Conservation (phyloP, 1,140 invertebrate species). For the Meloidogyne exigua region DNA sequence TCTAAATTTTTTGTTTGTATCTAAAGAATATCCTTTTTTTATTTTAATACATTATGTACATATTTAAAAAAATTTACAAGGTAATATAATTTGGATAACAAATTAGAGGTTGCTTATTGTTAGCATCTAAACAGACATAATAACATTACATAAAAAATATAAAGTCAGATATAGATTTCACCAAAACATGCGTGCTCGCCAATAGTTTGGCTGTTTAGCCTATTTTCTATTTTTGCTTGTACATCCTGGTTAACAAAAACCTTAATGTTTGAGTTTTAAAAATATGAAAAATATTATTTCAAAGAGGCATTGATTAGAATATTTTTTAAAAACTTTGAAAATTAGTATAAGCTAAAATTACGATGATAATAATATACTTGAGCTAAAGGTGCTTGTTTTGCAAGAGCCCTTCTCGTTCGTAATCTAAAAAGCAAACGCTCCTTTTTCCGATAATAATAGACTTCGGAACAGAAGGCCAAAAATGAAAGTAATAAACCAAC, state of each 20-base stretch:
- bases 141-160: neutral
- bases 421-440: constrained; percentile 3
- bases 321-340: no score
- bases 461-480: constrained; percentile 18
- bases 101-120: no score
- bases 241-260: neutral
- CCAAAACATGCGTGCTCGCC: constrained; percentile 5
- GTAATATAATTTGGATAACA: no score
- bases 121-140: no score
- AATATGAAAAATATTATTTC: no score
- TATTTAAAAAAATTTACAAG: no score
- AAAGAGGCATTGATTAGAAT: no score
- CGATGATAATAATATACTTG: neutral
- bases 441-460: constrained; percentile 10
- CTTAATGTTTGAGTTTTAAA: neutral
- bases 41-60: no score
- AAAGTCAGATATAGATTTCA: neutral
- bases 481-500: constrained; percentile 12
- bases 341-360: no score
- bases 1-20: no score
- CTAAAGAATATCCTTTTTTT: no score
- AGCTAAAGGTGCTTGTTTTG: constrained; percentile 8
- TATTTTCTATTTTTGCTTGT: neutral
- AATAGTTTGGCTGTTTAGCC: neutral
- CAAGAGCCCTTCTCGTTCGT: constrained; percentile 6